phyloP scores from a whole-genome alignment of 1,140 invertebrate species.

The Coelopa frigida region DNA sequence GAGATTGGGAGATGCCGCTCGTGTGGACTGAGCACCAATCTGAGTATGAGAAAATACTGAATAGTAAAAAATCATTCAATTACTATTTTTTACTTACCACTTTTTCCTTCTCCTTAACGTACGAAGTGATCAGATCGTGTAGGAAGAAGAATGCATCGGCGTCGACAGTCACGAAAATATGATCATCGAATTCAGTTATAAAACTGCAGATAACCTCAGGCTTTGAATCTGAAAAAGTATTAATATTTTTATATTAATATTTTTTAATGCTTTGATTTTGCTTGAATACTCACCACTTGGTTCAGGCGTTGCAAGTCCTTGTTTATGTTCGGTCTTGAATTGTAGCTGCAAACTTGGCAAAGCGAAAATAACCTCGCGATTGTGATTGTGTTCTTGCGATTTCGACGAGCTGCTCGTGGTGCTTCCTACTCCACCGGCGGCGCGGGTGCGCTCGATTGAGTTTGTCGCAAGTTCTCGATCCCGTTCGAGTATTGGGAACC shows the following conservation, averaged over 20 bases:
- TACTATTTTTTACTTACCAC: conserved; percentile 53
- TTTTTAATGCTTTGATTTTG: conserved; percentile 13
- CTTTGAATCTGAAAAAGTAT: conserved; percentile 59
- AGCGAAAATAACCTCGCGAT: conserved; percentile 91
- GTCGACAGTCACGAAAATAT: conserved; percentile 96
- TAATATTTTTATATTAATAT: conserved; percentile 9
- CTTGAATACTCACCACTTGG: no score
- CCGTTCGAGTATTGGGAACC: conserved; percentile 78
- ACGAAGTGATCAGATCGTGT: conserved; percentile 93
- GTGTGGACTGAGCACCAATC: conserved; percentile 35
- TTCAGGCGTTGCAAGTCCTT: conserved; percentile 64
- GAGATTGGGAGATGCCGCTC: conserved; percentile 41
- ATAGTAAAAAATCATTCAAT: not conserved
- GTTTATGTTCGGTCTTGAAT: conserved; percentile 87
- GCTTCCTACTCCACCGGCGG: conserved; percentile 30
- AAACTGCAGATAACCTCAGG: conserved; percentile 92
- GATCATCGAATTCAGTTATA: conserved; percentile 96
- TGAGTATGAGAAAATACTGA: conserved; percentile 9
- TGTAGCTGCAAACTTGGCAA: conserved; percentile 86
- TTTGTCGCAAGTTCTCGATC: conserved; percentile 49
- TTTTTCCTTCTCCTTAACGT: conserved; percentile 85
- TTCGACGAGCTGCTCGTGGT: conserved; percentile 49
- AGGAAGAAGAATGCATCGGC: conserved; percentile 96
- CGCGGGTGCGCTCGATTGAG: conserved; percentile 46
- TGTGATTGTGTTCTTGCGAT: conserved; percentile 76